Conservation (phyloP, 2,888 invertebrate genomes). For the Archaeoteleia sp. region DNA sequence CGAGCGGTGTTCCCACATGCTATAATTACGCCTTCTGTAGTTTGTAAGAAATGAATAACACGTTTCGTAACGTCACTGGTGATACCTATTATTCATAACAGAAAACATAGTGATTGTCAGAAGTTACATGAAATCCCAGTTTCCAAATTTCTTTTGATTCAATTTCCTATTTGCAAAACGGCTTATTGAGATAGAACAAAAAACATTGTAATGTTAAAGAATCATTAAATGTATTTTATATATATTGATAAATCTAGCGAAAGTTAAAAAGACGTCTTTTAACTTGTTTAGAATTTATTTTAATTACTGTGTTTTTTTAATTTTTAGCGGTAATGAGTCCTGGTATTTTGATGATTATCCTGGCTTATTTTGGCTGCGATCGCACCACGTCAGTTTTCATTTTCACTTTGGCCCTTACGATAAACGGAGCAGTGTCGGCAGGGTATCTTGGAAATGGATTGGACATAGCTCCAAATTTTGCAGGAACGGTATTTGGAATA, state of each 20-base stretch:
- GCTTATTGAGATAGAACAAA: no score
- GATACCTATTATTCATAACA: slow-evolving; percentile 29
- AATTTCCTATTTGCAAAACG: slow-evolving; percentile 1
- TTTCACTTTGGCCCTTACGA: slow-evolving; percentile 86
- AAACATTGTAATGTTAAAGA: no score
- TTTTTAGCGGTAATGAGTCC: slow-evolving; percentile 79
- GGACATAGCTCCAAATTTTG: slow-evolving; percentile 92
- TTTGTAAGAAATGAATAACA: slow-evolving; percentile 29
- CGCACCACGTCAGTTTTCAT: slow-evolving; percentile 84
- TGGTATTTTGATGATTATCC: slow-evolving; percentile 84
- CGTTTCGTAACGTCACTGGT: slow-evolving; percentile 34
- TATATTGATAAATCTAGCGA: no score
- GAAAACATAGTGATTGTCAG: slow-evolving; percentile 18
- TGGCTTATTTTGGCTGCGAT: slow-evolving; percentile 83
- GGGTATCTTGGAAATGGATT: slow-evolving; percentile 91
- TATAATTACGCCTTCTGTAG: slow-evolving; percentile 32
- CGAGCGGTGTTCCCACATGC: slow-evolving; percentile 3
- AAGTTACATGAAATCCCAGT: slow-evolving; percentile 4
- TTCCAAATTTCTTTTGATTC: neutral
- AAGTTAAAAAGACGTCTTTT: no score
- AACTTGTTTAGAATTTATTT: no score
- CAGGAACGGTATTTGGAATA: slow-evolving; percentile 91
- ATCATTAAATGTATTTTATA: no score
- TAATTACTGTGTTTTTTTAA: no score
- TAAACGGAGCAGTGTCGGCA: slow-evolving; percentile 90